A percentile compares a stretch with the other conserved stretches of the same genome.
These are phyloP conservation scores for Caloenas nicobarica DNA, from an alignment of 2,113 vertebrate species.

Conservation along the genomic window DNA sequence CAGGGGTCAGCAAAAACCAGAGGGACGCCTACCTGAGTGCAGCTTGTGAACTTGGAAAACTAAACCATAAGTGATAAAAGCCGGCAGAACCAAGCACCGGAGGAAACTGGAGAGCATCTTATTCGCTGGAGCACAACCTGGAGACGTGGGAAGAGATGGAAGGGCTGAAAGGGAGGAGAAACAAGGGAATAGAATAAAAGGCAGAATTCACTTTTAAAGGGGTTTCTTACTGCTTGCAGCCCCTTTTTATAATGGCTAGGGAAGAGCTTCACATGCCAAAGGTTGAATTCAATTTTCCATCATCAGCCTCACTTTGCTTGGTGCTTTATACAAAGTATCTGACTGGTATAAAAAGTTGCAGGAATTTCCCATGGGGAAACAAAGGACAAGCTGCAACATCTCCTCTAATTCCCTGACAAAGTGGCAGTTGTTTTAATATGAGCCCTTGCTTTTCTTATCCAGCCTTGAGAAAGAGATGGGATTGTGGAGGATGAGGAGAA, in stretches of 20 bases:
- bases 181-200: no score
- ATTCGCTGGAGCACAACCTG: no score
- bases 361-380: neutral
- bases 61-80: neutral
- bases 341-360: neutral
- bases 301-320: neutral
- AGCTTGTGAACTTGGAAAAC: neutral
- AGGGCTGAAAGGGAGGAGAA: no score
- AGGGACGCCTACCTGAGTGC: neutral
- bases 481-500: no score
- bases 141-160: no score
- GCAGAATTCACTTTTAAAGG: no score
- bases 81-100: neutral
- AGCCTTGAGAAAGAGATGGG: no score
- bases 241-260: neutral
- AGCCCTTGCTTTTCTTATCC: no score
- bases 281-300: neutral
- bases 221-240: neutral
- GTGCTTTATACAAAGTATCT: neutral
- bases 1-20: neutral
- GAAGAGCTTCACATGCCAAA: neutral
- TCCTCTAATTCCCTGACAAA: neutral
- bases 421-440: no score
- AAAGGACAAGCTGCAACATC: neutral
- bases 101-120: no score